These are phyloP conservation scores for Loris lydekkerianus DNA, from an alignment of 2,797 vertebrate species.

Conservation along the genomic window DNA sequence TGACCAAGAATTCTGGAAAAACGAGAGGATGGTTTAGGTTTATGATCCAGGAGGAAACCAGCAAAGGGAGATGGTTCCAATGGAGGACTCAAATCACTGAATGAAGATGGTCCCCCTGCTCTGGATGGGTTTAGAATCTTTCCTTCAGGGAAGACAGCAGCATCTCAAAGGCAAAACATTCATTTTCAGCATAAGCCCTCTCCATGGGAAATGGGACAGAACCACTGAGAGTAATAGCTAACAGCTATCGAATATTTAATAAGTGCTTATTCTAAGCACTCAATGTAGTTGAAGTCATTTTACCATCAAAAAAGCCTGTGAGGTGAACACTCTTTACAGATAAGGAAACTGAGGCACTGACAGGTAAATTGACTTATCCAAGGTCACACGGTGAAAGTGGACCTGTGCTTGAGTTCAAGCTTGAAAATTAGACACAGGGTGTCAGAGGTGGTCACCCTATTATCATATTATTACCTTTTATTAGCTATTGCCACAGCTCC, in stretches of 20 bases:
- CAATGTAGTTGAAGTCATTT: not conserved
- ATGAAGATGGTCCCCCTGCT: not conserved
- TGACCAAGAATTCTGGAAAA: conserved; percentile 39
- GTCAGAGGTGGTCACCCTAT: not conserved
- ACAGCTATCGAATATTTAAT: not conserved
- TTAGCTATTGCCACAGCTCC: rapidly evolving
- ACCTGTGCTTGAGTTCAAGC: not conserved
- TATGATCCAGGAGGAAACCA: conserved; percentile 30
- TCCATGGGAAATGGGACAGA: not conserved
- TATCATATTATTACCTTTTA: too few relatives aligned
- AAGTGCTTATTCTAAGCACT: not conserved
- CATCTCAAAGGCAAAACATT: not conserved
- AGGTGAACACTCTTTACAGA: not conserved
- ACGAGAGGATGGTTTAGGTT: conserved; percentile 4
- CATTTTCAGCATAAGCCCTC: not conserved
- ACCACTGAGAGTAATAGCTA: not conserved
- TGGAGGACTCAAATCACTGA: rapidly evolving
- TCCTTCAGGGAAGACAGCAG: not conserved
- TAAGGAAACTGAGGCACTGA: not conserved
- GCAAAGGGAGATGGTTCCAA: not conserved
- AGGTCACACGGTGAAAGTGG: not conserved
- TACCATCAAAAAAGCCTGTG: not conserved
- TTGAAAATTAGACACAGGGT: not conserved
- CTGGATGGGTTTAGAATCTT: not conserved
- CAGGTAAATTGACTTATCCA: not conserved